These are phyloP conservation scores for Alectura lathami DNA, from an alignment of 2,113 vertebrate genomes.

Conservation along the genomic window DNA sequence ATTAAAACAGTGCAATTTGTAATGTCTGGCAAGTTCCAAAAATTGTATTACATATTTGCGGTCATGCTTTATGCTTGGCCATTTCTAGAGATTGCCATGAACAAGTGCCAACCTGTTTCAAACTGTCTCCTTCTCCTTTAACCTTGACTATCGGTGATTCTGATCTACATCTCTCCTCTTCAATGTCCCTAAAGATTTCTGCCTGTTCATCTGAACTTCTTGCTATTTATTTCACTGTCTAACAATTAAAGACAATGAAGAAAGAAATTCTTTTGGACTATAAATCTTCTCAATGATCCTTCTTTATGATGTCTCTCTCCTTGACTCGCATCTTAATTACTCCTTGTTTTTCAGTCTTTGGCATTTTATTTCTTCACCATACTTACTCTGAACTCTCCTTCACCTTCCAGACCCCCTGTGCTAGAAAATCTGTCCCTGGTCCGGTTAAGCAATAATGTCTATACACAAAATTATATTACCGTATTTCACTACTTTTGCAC, in stretches of 20 bases:
- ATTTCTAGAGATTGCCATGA: not conserved
- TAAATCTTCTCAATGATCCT: not conserved
- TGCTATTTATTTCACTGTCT: not conserved
- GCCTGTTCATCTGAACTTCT: not conserved
- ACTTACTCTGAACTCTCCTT: not conserved
- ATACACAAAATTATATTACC: not conserved
- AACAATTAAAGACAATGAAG: not conserved
- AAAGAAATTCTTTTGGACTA: not conserved
- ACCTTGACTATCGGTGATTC: not conserved
- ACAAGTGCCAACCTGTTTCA: not conserved
- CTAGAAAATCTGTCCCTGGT: not conserved
- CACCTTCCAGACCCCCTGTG: not conserved
- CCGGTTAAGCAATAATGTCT: not conserved
- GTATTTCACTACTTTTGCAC: not conserved
- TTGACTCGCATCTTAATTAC: not conserved
- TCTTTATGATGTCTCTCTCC: not conserved
- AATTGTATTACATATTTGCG: not conserved
- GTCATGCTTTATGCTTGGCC: not conserved
- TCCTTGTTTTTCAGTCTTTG: not conserved
- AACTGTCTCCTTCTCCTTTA: not conserved
- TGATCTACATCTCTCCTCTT: not conserved
- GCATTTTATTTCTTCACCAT: not conserved
- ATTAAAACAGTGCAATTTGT: not conserved
- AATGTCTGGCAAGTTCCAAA: not conserved
- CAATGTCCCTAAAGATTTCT: not conserved